Conservation (phyloP, 2,797 vertebrate genomes). For the Gymnocypris eckloni region DNA sequence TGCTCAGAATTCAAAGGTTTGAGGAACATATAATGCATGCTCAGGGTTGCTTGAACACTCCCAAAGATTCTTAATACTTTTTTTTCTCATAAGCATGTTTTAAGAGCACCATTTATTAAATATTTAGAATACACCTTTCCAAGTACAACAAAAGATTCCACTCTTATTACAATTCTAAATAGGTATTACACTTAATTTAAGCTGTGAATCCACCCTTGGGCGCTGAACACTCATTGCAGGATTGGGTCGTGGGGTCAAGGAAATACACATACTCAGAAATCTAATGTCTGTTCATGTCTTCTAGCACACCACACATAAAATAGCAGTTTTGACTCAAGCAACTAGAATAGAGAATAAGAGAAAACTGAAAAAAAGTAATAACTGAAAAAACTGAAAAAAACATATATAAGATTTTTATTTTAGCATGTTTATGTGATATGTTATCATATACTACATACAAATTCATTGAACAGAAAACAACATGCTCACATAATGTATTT, state of each 20-base stretch:
- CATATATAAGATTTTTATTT: neutral
- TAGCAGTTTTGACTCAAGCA: neutral
- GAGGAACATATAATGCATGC: neutral
- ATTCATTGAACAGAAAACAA: neutral
- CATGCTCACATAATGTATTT: constrained; percentile 6
- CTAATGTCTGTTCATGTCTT: constrained; percentile 6
- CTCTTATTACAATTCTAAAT: constrained; percentile 12
- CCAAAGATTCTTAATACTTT: neutral
- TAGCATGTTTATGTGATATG: neutral
- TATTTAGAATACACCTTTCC: neutral
- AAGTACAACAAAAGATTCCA: constrained; percentile 2
- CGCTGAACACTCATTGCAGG: neutral
- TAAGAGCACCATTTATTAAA: neutral
- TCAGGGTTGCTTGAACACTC: neutral
- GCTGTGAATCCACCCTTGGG: constrained; percentile 7
- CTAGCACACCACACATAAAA: neutral
- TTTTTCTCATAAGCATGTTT: neutral
- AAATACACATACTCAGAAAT: neutral
- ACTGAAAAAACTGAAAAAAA: neutral
- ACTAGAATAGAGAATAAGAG: neutral
- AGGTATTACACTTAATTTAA: constrained; percentile 2
- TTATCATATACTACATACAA: neutral
- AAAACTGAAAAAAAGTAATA: neutral
- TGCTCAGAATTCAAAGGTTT: constrained; percentile 48
- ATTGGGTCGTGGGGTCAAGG: neutral